Evolutionary conservation across 2,888 invertebrate genomes (phyloP).

Genomic region (Leptinotarsa juncta): DNA sequence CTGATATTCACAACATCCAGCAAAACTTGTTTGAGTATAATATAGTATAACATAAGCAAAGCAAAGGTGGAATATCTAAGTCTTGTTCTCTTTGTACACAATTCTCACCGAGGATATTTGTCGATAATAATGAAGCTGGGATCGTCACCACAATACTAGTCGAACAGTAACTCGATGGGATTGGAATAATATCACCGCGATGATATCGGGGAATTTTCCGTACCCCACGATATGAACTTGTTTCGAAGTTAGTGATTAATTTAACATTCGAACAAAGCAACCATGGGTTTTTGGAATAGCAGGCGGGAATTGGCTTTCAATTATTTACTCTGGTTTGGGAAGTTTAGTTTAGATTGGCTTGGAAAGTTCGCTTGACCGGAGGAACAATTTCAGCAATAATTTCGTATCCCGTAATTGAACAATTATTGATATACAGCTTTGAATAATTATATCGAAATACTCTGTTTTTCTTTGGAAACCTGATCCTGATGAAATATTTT

Average conservation of each 20-base stretch:
- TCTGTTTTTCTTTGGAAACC: neutral
- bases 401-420: neutral
- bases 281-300: constrained; percentile 13
- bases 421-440: constrained; percentile 2
- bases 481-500: neutral
- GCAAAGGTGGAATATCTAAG: too few species aligned
- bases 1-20: too few species aligned
- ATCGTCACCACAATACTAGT: constrained; percentile 11
- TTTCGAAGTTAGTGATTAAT: constrained; percentile 16
- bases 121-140: neutral
- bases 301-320: constrained; percentile 16
- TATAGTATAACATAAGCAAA: too few species aligned
- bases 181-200: neutral
- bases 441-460: neutral
- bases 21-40: too few species aligned
- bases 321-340: constrained; percentile 6
- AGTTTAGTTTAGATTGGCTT: constrained; percentile 5
- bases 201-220: constrained; percentile 16
- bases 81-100: neutral
- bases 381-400: constrained; percentile 13
- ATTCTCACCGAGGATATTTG: neutral
- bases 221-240: constrained; percentile 2
- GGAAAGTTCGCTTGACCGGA: constrained; percentile 16
- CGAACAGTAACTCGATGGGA: constrained; percentile 6
- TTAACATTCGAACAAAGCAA: constrained; percentile 16